These are phyloP conservation scores for Armadillidium nasatum DNA, from an alignment of 1,140 invertebrate genomes.

Conservation along the genomic window DNA sequence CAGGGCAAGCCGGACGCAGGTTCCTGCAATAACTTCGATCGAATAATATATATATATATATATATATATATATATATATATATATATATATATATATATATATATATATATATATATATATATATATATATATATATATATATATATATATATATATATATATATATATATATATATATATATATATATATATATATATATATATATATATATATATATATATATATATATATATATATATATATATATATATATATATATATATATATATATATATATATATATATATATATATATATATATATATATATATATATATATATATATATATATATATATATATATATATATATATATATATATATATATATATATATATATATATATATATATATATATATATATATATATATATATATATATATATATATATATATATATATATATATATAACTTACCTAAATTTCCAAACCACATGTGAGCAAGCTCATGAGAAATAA, in stretches of 20 bases:
- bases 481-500: constrained; percentile 84
- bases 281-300: constrained; percentile 61
- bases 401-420: constrained; percentile 66
- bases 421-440: constrained; percentile 51
- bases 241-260: too few relatives aligned
- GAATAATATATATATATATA: constrained; percentile 35
- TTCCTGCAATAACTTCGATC: too few relatives aligned
- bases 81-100: constrained; percentile 2
- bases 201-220: neutral
- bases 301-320: constrained; percentile 57
- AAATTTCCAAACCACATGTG: constrained; percentile 81
- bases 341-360: too few relatives aligned
- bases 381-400: constrained; percentile 24
- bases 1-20: too few relatives aligned
- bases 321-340: neutral
- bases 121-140: too few relatives aligned
- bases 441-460: constrained; percentile 52
- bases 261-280: constrained; percentile 24
- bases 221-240: too few relatives aligned
- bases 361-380: neutral
- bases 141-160: constrained; percentile 24
- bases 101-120: too few relatives aligned
- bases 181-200: constrained; percentile 63
- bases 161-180: constrained; percentile 55
- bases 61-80: constrained; percentile 72